Base-by-base conservation (phyloP, 2,888 invertebrate genomes). In the Ethmia dodecea region DNA sequence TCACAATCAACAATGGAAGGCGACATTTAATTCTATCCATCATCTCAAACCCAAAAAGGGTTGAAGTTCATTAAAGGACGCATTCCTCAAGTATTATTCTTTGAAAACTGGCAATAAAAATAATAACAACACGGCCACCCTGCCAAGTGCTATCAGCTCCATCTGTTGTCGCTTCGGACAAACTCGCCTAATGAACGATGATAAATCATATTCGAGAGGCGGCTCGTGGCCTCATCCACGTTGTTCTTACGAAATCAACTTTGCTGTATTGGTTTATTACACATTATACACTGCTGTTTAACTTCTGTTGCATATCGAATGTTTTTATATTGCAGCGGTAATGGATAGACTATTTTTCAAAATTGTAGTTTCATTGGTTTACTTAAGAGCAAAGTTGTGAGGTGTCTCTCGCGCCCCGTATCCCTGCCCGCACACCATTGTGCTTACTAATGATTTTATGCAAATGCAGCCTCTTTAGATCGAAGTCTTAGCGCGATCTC, bases 361-460 rank as follows among this genome's bases (percentile, higher is more conserved):
- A 27, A 2, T 13, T 36, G 34, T 52, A 37, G 42, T 31, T 43
- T 15, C 52, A 64, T 58, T 61, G 54, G 52, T 48, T 65, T 66
- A 59, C 71, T 68, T 64, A 59, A 60, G 66, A 65, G 70, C 62
- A 57, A 69, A 66, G 64, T 76, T 73, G 70, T 75, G 72, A 74
- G 75, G 74, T 76, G 80, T 74, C 72, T 67, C 67, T 67, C 67
- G 78, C 72, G 64, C 60, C 60, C 67, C 79, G 71, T 83, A 81
- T 84, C 84, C 81, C 81, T 79, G 77, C 79, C 71, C 72, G 80
- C 67, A 65, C 75, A 73, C 80, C 84, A 84, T 86, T 86, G 86
- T 86, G 86, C 83, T 84, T 83, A 80, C 86, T 86, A 84, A 86
- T 84, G 86, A 86, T 84, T 86, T 86, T 86, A 86, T 86, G 86